A percentile compares a stretch with the other conserved stretches of the same genome.
Conservation (phyloP, 2,797 vertebrate genomes). For the Lateolabrax maculatus region DNA sequence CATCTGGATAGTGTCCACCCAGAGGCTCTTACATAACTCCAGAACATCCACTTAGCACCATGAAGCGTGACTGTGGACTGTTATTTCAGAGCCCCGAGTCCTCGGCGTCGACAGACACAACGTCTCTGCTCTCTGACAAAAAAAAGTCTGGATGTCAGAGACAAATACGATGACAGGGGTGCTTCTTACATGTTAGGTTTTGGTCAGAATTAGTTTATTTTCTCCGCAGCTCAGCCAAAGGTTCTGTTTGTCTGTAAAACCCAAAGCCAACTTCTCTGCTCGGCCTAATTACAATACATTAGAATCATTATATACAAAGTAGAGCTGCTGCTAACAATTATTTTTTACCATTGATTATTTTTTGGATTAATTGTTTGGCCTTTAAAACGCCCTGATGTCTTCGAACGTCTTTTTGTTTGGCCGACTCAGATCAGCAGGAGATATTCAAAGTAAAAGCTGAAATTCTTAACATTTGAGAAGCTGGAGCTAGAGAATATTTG, state of each 20-base stretch:
- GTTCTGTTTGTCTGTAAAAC: slow-evolving; percentile 5
- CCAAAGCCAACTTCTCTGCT: not conserved
- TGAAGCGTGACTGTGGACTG: slow-evolving; percentile 68
- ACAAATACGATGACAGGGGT: not conserved
- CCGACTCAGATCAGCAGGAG: rapidly evolving
- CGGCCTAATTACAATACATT: not conserved
- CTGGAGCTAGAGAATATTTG: not conserved
- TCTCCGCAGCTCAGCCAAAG: slow-evolving; percentile 2
- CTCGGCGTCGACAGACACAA: slow-evolving; percentile 32
- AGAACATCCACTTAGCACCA: slow-evolving; percentile 77
- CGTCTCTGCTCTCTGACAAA: slow-evolving; percentile 26
- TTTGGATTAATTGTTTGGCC: not conserved
- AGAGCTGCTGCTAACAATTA: not conserved
- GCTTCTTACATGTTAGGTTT: slow-evolving; percentile 2
- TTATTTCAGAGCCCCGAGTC: slow-evolving; percentile 53
- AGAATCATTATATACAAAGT: not conserved
- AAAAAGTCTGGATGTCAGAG: too few species aligned
- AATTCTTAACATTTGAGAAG: not conserved
- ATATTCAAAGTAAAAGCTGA: not conserved
- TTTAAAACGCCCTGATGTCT: not conserved
- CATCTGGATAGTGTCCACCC: slow-evolving; percentile 78
- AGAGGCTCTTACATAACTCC: slow-evolving; percentile 76
- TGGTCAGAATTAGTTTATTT: not conserved
- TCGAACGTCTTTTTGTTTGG: not conserved
- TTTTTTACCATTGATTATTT: not conserved